A percentile compares a stretch with the other conserved stretches of the same genome.
These are phyloP conservation scores for Uloborus diversus DNA, from an alignment of 1,140 invertebrate genomes.

Conservation along the genomic window DNA sequence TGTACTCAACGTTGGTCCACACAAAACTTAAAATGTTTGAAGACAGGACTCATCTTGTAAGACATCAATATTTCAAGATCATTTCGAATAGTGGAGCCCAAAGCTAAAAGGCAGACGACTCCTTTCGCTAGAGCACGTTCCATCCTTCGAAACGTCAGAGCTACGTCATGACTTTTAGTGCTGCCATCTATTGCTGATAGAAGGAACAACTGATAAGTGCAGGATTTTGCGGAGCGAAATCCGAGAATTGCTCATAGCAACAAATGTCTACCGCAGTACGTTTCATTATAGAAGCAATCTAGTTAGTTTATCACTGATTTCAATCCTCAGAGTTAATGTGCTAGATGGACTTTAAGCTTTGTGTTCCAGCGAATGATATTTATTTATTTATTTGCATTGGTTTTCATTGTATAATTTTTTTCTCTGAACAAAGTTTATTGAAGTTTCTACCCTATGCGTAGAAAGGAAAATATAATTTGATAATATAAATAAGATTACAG, in stretches of 20 bases:
- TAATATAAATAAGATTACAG: too few relatives aligned
- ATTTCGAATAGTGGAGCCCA: constrained; percentile 16
- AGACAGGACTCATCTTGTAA: constrained; percentile 25
- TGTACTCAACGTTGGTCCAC: constrained; percentile 13
- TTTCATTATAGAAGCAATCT: neutral
- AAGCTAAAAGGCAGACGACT: neutral
- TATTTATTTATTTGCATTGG: constrained; percentile 6
- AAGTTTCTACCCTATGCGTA: too few relatives aligned
- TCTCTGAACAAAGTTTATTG: too few relatives aligned
- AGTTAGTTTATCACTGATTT: neutral
- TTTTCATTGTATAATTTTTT: too few relatives aligned
- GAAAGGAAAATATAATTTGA: too few relatives aligned
- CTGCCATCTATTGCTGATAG: constrained; percentile 1
- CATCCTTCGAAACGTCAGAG: neutral
- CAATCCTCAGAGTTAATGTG: constrained; percentile 13
- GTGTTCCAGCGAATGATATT: too few relatives aligned
- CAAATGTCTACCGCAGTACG: neutral
- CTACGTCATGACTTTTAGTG: neutral
- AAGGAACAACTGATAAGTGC: neutral
- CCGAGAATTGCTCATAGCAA: neutral
- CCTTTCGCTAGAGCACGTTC: neutral
- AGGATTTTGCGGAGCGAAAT: neutral
- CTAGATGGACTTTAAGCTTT: neutral
- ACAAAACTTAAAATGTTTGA: constrained; percentile 10
- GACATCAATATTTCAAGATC: constrained; percentile 29